phyloP scores from a whole-genome alignment of 2,888 invertebrate species.

The Limnephilus rhombicus region DNA sequence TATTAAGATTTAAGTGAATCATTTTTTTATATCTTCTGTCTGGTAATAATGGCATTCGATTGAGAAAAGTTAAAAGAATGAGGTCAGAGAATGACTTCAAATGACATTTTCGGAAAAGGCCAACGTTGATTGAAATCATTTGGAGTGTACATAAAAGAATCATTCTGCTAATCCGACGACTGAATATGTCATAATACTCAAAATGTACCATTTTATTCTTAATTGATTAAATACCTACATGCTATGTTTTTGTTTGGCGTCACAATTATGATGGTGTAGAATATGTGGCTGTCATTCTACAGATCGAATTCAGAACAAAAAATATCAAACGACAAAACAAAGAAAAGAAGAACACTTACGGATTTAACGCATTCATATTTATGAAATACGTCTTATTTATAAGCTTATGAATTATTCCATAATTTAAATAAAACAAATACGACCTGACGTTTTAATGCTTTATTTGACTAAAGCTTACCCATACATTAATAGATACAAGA shows the following conservation, averaged over 20 bases:
- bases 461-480: background rate
- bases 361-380: no score
- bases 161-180: background rate
- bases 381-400: no score
- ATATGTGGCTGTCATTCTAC: no score
- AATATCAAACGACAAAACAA: no score
- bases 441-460: background rate
- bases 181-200: background rate
- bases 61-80: background rate
- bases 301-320: no score
- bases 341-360: no score
- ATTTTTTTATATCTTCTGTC: background rate
- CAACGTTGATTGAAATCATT: background rate
- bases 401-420: no score
- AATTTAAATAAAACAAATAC: background rate
- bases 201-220: background rate
- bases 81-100: background rate
- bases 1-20: background rate
- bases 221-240: no score
- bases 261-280: no score
- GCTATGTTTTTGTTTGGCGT: no score
- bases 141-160: background rate
- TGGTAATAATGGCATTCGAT: background rate
- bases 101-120: background rate
- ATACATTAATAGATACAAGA: background rate